Conservation (phyloP, 2,888 invertebrate genomes). For the Miltochrista miniata region DNA sequence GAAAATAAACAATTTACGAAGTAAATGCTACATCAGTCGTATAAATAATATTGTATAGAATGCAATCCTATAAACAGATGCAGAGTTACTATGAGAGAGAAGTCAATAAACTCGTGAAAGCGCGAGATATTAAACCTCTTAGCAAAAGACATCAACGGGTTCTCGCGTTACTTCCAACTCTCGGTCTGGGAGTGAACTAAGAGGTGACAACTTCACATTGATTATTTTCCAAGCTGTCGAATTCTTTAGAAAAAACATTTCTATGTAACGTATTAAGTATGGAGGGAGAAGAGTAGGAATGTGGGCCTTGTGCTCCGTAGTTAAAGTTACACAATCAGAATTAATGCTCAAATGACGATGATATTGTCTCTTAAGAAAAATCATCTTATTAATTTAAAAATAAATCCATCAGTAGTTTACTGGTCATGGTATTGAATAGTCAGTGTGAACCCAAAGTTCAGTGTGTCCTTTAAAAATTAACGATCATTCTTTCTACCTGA, state of each 20-base stretch:
- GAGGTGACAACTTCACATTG: slow-evolving; percentile 37
- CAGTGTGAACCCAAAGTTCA: slow-evolving; percentile 64
- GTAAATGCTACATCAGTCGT: slow-evolving; percentile 2
- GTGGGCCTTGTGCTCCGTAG: too few relatives aligned
- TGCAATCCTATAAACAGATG: slow-evolving; percentile 13
- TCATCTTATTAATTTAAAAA: background rate
- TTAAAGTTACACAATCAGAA: too few relatives aligned
- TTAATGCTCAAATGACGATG: too few relatives aligned
- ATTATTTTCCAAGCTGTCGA: slow-evolving; percentile 18
- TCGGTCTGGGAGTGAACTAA: slow-evolving; percentile 19
- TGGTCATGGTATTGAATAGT: slow-evolving; percentile 43
- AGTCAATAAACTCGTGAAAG: slow-evolving; percentile 70
- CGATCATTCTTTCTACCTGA: slow-evolving; percentile 84
- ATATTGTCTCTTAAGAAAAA: background rate
- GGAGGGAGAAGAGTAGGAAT: too few relatives aligned
- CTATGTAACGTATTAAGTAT: background rate
- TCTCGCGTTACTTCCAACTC: slow-evolving; percentile 44
- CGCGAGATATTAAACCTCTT: slow-evolving; percentile 58
- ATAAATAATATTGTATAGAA: slow-evolving; percentile 6
- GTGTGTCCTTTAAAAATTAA: slow-evolving; percentile 81
- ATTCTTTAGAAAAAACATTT: background rate
- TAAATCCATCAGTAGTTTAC: slow-evolving; percentile 1
- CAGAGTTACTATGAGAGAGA: slow-evolving; percentile 29
- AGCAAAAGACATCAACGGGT: slow-evolving; percentile 80
- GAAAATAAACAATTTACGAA: too few relatives aligned